Evolutionary conservation across 2,113 vertebrate genomes (phyloP), one percentile per base, ranked within the genome.

Genomic region (Xiphophorus hellerii): DNA sequence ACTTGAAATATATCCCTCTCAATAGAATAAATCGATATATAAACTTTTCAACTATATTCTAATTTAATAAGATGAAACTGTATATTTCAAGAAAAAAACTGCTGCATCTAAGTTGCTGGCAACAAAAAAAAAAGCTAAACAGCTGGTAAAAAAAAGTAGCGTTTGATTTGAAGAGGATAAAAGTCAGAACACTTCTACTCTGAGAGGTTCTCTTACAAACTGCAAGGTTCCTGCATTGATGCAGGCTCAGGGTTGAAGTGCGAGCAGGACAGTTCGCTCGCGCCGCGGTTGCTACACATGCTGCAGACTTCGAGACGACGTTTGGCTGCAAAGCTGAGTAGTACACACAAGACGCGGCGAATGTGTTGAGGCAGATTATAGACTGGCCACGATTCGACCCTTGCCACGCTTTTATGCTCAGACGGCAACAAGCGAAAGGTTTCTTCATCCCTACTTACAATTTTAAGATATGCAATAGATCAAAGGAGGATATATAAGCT

Each of bases 381-480:
- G 66, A 80, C 72, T 72, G 71, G 75, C 82, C 71, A 74, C 42
- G 15, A 77, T 82, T 81, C 69, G 31, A 66, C 39, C 20, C 31
- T 28, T 2, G 0, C 76, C 71, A 62, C 28, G 14, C 65, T 20
- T 31, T 20, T 39, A 62, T 17, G 64, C 69, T 75, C 76, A 72
- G 25, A 31, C 2, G 73, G 73, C 12, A 67, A 73, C 81, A 15
- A 77, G 73, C 58, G 30, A 51, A 51, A 62, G 63, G 63, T 83
- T 81, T 78, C 74, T 75, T 70, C 51, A 51, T 77, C 80, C 62
- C 73, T 5, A 66, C 77, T 90, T 90, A 93, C 91, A 92, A 92
- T 90, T 90, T 76, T 73, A 81, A 92, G 91, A 92, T 90, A 90
- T 91, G 88, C 85, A 84, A 68, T 64, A 89, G 63, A 76, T 80